Percentiles rank a stretch among this genome's conserved stretches.
These are phyloP conservation scores for Leucophenga montana DNA, from an alignment of 2,888 invertebrate genomes.

Conservation along the genomic window DNA sequence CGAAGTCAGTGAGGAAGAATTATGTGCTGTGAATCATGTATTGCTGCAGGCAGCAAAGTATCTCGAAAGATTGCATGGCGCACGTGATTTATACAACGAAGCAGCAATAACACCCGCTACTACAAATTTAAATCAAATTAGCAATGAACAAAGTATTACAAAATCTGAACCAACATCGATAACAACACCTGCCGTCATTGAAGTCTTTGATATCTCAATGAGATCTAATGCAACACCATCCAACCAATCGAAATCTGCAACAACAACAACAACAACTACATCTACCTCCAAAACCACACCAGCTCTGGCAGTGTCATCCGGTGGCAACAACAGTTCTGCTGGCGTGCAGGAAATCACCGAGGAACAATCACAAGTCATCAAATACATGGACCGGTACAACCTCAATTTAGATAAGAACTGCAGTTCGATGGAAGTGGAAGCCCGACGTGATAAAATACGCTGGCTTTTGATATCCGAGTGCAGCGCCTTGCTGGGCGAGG, in stretches of 20 bases:
- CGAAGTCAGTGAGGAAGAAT: constrained; percentile 37
- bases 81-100: constrained; percentile 44
- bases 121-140: not conserved
- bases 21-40: constrained; percentile 61
- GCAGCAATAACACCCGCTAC: constrained; percentile 25
- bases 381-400: constrained; percentile 70
- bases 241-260: constrained; percentile 14
- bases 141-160: constrained; percentile 12
- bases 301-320: constrained; percentile 49
- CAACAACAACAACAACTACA: constrained; percentile 13
- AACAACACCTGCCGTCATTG: constrained; percentile 8
- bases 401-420: constrained; percentile 72
- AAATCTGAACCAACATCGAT: constrained; percentile 10
- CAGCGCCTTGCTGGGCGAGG: constrained; percentile 72
- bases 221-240: constrained; percentile 8
- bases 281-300: constrained; percentile 20
- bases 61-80: constrained; percentile 68
- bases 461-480: constrained; percentile 74
- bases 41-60: constrained; percentile 68
- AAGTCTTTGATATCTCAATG: constrained; percentile 18
- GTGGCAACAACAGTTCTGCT: constrained; percentile 31
- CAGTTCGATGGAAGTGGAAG: constrained; percentile 73
- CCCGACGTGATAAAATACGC: constrained; percentile 72
- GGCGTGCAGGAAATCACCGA: constrained; percentile 62
- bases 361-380: constrained; percentile 58